These are phyloP conservation scores for Apotomis capreana DNA, from an alignment of 2,888 invertebrate genomes.

Conservation along the genomic window DNA sequence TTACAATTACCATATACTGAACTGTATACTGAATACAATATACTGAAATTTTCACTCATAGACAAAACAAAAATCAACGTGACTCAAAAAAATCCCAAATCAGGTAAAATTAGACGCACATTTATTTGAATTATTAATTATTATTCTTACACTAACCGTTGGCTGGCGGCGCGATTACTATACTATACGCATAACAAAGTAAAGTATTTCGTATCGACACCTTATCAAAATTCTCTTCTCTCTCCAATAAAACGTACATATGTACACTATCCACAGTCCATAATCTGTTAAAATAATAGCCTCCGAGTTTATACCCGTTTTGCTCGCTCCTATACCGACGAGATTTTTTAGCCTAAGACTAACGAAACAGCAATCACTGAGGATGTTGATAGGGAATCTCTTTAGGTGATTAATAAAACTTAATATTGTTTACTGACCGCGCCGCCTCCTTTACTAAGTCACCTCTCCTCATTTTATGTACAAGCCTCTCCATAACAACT, in stretches of 20 bases:
- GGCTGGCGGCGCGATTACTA: slow-evolving; percentile 23
- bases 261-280: no score
- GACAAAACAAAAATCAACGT: slow-evolving; percentile 13
- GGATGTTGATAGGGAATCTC: no score
- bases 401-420: no score
- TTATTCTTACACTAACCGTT: slow-evolving; percentile 14
- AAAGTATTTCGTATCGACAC: not conserved
- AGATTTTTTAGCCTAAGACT: no score
- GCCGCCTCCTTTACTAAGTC: slow-evolving; percentile 23
- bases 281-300: no score
- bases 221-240: no score
- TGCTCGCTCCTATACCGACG: no score
- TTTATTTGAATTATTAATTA: slow-evolving; percentile 9
- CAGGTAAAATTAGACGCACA: slow-evolving; percentile 19
- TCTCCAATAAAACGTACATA: not conserved
- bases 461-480: slow-evolving; percentile 25
- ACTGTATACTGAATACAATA: no score
- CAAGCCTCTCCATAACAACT: slow-evolving; percentile 35
- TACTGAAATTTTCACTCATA: not conserved
- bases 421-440: not conserved
- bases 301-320: not conserved
- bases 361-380: no score
- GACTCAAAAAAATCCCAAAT: slow-evolving; percentile 21
- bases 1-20: not conserved
- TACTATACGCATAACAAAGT: slow-evolving; percentile 3